phyloP scores from a whole-genome alignment of 2,797 vertebrate species.

The Enteromius fasciolatus region DNA sequence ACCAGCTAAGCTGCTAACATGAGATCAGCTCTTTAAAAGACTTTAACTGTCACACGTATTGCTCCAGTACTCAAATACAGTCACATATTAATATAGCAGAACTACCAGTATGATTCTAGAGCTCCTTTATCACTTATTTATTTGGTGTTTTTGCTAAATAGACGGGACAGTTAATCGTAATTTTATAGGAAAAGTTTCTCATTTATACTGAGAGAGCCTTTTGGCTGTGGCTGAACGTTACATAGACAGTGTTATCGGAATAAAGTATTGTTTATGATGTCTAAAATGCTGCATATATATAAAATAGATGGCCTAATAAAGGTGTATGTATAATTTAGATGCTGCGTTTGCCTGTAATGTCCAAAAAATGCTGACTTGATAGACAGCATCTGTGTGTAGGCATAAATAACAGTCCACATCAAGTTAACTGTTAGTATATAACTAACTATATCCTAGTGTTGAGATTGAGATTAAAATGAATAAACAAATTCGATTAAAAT shows the following conservation, averaged over 20 bases:
- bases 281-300: not conserved
- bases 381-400: not conserved
- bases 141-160: not conserved
- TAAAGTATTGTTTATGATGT: not conserved
- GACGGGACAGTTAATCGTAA: not conserved
- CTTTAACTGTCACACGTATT: slow-evolving; percentile 66
- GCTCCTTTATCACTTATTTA: not conserved
- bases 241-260: not conserved
- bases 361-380: not conserved
- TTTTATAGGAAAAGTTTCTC: slow-evolving; percentile 20
- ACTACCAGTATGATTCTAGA: not conserved
- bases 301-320: not conserved
- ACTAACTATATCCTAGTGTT: not conserved
- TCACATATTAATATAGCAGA: not conserved
- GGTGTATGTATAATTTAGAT: not conserved
- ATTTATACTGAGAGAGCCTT: not conserved
- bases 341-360: not conserved
- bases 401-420: not conserved
- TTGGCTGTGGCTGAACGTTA: not conserved
- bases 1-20: slow-evolving; percentile 55
- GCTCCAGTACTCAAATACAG: not conserved
- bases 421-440: not conserved
- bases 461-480: no score
- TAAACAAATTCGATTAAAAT: no score
- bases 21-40: slow-evolving; percentile 48